Evolutionary conservation across 2,113 vertebrate species (phyloP).

Genomic region (Eolophus roseicapilla): DNA sequence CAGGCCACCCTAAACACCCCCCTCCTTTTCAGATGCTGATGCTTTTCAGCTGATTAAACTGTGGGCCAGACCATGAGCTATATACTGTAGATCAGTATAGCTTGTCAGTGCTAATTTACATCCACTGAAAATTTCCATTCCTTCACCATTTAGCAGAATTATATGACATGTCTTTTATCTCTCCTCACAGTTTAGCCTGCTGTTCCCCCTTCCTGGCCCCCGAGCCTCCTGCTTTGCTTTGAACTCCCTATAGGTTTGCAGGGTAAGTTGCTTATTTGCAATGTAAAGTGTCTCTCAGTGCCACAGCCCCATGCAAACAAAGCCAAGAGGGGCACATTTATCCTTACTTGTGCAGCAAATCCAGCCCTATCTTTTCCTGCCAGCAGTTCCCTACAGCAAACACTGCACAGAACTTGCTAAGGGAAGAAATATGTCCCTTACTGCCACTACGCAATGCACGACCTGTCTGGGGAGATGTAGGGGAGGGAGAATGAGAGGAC

Average conservation of each 20-base stretch:
- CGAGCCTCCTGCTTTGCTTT: background rate
- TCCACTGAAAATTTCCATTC: background rate
- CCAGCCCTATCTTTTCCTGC: background rate
- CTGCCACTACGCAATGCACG: background rate
- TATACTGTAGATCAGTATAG: background rate
- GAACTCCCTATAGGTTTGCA: slow-evolving; percentile 18
- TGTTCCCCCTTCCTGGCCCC: background rate
- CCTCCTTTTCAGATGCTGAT: slow-evolving; percentile 8
- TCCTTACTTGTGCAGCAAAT: background rate
- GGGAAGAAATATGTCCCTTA: background rate
- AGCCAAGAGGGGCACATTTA: background rate
- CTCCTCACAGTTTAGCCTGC: background rate
- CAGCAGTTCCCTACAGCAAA: background rate
- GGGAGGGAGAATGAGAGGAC: background rate
- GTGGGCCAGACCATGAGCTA: background rate
- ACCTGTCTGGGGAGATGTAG: background rate
- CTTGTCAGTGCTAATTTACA: slow-evolving; percentile 42
- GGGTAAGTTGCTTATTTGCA: slow-evolving; percentile 57
- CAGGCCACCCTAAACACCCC: background rate
- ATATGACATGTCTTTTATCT: slow-evolving; percentile 34
- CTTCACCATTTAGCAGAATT: slow-evolving; percentile 46
- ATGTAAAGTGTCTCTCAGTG: slow-evolving; percentile 34
- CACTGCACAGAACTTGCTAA: background rate
- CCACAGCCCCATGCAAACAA: slow-evolving; percentile 1
- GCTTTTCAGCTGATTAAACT: slow-evolving; percentile 28